Evolutionary conservation across 2,113 vertebrate species (phyloP), one percentile per base, ranked within the genome.

Genomic region (Archilochus colubris): DNA sequence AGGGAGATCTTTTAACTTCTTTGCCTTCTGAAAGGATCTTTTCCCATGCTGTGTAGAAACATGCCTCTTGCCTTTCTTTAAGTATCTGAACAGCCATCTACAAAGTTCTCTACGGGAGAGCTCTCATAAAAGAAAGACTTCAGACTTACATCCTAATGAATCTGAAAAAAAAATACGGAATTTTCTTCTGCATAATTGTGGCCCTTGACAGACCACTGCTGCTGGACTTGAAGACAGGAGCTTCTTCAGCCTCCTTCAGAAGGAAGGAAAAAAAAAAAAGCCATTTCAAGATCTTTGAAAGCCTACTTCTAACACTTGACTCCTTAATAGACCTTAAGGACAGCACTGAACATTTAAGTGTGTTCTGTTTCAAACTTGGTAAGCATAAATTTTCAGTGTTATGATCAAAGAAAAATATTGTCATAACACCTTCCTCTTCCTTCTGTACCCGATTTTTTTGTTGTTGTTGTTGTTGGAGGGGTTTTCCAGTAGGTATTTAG

Each of bases 281-380:
- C 83, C 90, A 95, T 95, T 94, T 93, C 61, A 81, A 88, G 91
- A 64, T 78, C 31, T 61, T 88, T 64, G 50, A 76, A 90, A 93
- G 61, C 79, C 72, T 93, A 22, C 50, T 83, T 88, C 50, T 80
- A 67, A 88, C 55, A 55, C 68, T 69, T 82, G 84, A 91, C 68
- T 88, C 36, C 33, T 70, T 91, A 76, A 79, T 9, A 89, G 68
- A 90, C 82, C 64, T 57, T 62, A 77, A 88, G n/a, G 61, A 90
- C 31, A 84, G 81, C 33, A 38, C 46, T 51, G 74, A 85, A 76
- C 63, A 12, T 61, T 43, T 64, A 74, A 79, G 36, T 46, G 50
- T 63, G 67, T 94, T 91, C 74, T 77, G 30, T 95, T 93, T 79
- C 18, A 40, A 73, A 55, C 36, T 69, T 85, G 43, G 70, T 57